Evolutionary conservation across 2,113 vertebrate genomes (phyloP).

Genomic region (Silurus asotus): DNA sequence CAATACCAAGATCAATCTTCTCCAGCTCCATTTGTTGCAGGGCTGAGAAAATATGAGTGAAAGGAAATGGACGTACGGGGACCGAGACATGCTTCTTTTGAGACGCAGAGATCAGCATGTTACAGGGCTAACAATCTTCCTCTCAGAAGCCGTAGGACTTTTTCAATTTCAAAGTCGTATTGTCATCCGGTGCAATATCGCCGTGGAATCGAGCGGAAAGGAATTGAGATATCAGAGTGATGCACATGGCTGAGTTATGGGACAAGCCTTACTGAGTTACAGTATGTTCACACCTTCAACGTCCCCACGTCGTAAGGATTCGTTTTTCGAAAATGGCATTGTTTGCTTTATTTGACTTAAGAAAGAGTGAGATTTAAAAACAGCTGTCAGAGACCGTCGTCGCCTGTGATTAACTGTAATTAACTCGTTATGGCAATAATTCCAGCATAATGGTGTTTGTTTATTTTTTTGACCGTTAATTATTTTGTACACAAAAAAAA

Average conservation of each 20-base stretch:
- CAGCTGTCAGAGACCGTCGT: background rate
- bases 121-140: conserved; percentile 22
- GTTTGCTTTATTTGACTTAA: background rate
- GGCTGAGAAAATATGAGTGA: conserved; percentile 15
- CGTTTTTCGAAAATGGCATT: background rate
- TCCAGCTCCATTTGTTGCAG: background rate
- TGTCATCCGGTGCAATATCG: conserved; percentile 1
- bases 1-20: conserved; percentile 16
- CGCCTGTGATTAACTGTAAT: background rate
- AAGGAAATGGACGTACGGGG: background rate
- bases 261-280: background rate
- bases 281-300: background rate
- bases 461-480: background rate
- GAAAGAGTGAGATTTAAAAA: background rate
- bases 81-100: conserved; percentile 14
- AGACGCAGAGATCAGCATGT: conserved; percentile 3
- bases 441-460: background rate
- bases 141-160: background rate
- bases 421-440: background rate
- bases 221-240: background rate
- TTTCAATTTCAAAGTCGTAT: background rate
- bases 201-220: background rate
- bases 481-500: background rate
- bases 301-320: background rate
- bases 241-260: background rate